Base-by-base conservation (phyloP, 2,113 vertebrate genomes). In the Morone chrysops region DNA sequence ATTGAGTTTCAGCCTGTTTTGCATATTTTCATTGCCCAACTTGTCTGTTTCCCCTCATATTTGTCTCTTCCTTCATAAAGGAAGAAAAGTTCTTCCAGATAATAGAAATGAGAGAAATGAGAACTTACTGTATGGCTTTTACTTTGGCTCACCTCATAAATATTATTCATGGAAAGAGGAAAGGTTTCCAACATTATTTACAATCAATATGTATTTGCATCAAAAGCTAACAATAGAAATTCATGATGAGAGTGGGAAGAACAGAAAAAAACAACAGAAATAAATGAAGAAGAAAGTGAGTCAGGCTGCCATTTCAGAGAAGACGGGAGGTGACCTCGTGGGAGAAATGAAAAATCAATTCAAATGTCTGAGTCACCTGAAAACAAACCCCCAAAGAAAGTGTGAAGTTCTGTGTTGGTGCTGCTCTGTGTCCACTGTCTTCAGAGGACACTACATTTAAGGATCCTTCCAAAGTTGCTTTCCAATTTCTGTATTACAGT, bases 281-380 rank as follows among this genome's bases (percentile, higher is more conserved):
- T 38, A 57, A 60, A 51, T 45, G 40, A 76, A 40, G 31, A 25
- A 62, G 38, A 69, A 69, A 62, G n/a, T 65, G 68, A 83, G 47
- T 83, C 76, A 83, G 20, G 6, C 36, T 63, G 36, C 16, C 18
- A 41, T 14, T 60, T 38, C 65, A 31, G 57, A 70, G 67, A 56
- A 38, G 41, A 54, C 11, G 50, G 57, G 38, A 73, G 78, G 54
- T 16, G 47, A 67, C 68, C 50, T 45, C 13, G 41, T 68, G 48
- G 70, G 50, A 65, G 67, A 74, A 59, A 47, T 50, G 41, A 80
- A 53, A 81, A 78, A 87, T 60, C 60, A 20, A 53, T 48, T 66
- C 9, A 50, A 5, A 62, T n/a, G 48, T 79, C 53, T 71, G 78
- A 74, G 57, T 82, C 75, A 75, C 51, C 54, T 41, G 12, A 20